These are phyloP conservation scores for Aphodius granarius DNA, from an alignment of 2,888 invertebrate genomes.

Conservation along the genomic window DNA sequence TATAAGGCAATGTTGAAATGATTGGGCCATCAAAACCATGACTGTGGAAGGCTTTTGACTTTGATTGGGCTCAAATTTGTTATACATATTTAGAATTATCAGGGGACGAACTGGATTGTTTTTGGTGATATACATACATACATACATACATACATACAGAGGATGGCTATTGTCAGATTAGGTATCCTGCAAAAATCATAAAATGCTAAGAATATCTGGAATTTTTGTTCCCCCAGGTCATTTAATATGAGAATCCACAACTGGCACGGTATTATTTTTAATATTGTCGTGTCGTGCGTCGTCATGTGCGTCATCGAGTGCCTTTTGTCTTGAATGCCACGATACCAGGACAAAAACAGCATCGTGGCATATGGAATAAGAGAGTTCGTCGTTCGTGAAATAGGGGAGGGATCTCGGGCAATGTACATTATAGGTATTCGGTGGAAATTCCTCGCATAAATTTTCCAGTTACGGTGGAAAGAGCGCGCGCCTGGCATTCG, in stretches of 20 bases:
- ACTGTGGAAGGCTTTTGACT: neutral
- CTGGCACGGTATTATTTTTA: neutral
- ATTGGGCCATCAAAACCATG: neutral
- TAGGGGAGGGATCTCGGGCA: neutral
- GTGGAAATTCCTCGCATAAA: neutral
- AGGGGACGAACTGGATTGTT: no score
- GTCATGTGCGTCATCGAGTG: neutral
- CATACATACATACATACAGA: no score
- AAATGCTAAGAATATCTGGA: no score
- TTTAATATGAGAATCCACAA: neutral
- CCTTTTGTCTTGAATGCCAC: neutral
- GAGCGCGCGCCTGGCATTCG: neutral
- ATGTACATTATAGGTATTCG: neutral
- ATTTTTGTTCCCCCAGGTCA: neutral
- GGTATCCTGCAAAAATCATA: no score
- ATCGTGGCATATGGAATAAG: neutral
- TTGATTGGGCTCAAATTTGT: no score
- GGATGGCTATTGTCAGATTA: no score
- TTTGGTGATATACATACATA: no score
- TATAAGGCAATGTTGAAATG: neutral
- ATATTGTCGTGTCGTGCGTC: neutral
- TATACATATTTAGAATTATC: no score
- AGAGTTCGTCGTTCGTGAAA: neutral
- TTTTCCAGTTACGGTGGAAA: neutral
- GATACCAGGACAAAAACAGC: neutral